These are phyloP conservation scores for Drosophila equinoxialis DNA, from an alignment of 1,140 invertebrate species.

Conservation along the genomic window DNA sequence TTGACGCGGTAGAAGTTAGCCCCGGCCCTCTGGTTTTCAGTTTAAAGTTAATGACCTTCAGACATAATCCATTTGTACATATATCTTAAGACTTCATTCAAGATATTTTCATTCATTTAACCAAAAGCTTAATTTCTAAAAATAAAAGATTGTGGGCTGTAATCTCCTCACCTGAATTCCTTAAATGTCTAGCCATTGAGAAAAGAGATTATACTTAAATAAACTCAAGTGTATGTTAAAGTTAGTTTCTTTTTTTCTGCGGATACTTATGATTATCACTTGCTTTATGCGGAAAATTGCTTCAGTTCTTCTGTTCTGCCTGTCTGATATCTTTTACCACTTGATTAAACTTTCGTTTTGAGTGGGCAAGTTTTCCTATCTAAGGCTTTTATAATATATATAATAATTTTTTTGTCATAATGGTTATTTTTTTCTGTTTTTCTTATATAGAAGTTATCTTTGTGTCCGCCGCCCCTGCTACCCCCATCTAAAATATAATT, in stretches of 20 bases:
- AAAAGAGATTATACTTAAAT: no score
- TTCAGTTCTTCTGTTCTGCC: background rate
- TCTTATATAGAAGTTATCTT: background rate
- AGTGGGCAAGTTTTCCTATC: constrained; percentile 2
- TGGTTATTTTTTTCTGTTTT: background rate
- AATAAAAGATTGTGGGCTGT: no score
- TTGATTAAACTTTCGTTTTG: constrained; percentile 4
- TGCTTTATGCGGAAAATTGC: background rate
- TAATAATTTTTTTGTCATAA: background rate
- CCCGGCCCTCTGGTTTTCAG: no score
- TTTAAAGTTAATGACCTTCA: no score
- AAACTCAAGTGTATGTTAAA: no score
- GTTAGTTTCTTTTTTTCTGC: background rate
- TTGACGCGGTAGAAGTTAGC: no score
- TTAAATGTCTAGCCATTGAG: no score
- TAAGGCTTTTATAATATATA: background rate
- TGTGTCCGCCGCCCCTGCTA: background rate
- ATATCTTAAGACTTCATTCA: no score
- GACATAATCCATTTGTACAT: no score
- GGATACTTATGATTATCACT: background rate
- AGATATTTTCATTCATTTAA: no score
- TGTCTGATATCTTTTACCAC: background rate
- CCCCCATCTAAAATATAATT: constrained; percentile 42
- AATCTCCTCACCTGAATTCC: no score
- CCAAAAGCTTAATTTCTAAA: no score